Evolutionary conservation across 2,888 invertebrate genomes (phyloP).

Genomic region (Eilema sororculum): DNA sequence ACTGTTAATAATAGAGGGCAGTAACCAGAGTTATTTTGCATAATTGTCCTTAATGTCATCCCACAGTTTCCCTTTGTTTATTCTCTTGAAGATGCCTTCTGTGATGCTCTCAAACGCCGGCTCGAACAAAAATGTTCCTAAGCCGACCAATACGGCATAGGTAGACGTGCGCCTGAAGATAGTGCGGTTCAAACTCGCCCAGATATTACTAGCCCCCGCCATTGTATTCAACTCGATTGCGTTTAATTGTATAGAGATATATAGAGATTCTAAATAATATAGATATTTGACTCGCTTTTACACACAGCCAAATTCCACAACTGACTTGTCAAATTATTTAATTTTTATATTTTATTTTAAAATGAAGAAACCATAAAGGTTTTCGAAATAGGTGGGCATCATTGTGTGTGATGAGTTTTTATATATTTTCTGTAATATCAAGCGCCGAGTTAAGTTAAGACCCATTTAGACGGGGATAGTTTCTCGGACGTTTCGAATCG

Average conservation of each 20-base stretch:
- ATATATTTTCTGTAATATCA: background rate
- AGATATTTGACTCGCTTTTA: no score
- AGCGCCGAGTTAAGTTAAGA: no score
- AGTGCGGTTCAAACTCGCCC: conserved; percentile 16
- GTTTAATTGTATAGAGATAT: background rate
- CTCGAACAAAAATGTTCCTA: conserved; percentile 21
- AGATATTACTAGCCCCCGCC: background rate
- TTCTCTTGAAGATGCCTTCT: conserved; percentile 10
- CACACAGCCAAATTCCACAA: background rate
- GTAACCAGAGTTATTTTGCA: conserved; percentile 1
- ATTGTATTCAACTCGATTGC: background rate
- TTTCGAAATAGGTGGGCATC: background rate
- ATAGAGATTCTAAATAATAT: background rate
- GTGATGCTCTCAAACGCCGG: conserved; percentile 17
- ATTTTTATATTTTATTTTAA: background rate
- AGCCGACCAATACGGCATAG: conserved; percentile 12
- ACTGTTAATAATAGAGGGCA: background rate
- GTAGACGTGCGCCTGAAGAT: conserved; percentile 22
- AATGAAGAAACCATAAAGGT: background rate
- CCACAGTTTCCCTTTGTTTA: conserved; percentile 26
- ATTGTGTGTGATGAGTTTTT: background rate
- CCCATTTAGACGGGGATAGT: no score
- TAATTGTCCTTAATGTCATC: conserved; percentile 30
- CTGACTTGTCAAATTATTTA: background rate
- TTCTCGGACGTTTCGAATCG: no score